A percentile compares a stretch with the other conserved stretches of the same genome.
phyloP scores from a whole-genome alignment of 2,888 invertebrate genomes.

The Hemistola chrysoprasaria region DNA sequence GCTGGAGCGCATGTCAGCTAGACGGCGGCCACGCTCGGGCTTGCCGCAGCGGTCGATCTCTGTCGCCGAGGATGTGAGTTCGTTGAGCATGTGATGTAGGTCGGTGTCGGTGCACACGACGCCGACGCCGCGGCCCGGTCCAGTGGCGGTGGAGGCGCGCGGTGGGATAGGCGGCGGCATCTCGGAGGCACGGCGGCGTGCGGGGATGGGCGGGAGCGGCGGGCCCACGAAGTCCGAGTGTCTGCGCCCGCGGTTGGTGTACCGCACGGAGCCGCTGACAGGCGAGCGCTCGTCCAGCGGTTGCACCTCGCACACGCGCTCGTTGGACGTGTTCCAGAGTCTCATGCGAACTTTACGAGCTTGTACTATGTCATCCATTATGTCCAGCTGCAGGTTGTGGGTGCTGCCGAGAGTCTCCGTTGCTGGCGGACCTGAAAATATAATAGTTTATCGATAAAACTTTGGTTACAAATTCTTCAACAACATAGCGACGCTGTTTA shows the following conservation, averaged over 20 bases:
- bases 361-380: constrained; percentile 94
- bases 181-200: constrained; percentile 87
- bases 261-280: constrained; percentile 78
- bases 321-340: constrained; percentile 91
- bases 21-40: constrained; percentile 80
- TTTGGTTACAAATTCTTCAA: background rate
- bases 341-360: constrained; percentile 92
- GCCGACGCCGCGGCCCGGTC: constrained; percentile 84
- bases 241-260: constrained; percentile 84
- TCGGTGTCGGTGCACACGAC: constrained; percentile 92
- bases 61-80: constrained; percentile 90
- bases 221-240: constrained; percentile 88
- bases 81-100: constrained; percentile 89
- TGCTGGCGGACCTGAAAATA: constrained; percentile 84
- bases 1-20: constrained; percentile 89
- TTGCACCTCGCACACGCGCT: constrained; percentile 91
- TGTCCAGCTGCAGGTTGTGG: constrained; percentile 92
- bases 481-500: background rate
- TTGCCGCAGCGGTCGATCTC: constrained; percentile 88
- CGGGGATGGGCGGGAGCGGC: constrained; percentile 83
- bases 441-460: constrained; percentile 8
- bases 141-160: constrained; percentile 53
- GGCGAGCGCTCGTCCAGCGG: constrained; percentile 86
- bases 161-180: constrained; percentile 82
- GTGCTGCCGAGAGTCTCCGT: constrained; percentile 88